Conservation (phyloP, 2,113 vertebrate species). For the Nerophis lumbriciformis region DNA sequence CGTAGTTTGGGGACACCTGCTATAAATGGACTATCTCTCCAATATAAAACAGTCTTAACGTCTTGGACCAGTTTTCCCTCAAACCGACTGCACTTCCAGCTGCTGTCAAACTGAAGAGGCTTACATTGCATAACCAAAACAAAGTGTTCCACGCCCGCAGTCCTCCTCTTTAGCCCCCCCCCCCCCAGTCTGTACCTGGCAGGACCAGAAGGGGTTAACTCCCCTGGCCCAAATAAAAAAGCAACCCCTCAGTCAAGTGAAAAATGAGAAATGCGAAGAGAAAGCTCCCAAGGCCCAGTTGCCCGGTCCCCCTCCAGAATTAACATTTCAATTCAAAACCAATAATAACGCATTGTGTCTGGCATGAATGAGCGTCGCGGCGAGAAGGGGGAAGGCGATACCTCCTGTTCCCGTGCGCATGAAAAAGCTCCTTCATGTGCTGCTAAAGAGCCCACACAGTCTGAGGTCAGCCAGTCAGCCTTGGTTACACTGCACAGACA, state of each 20-base stretch:
- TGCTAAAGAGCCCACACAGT: slow-evolving; percentile 78
- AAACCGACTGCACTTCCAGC: too few species aligned
- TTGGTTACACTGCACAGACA: slow-evolving; percentile 77
- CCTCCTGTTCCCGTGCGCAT: slow-evolving; percentile 84
- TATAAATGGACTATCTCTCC: too few species aligned
- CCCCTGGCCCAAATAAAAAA: slow-evolving; percentile 61
- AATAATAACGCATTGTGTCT: slow-evolving; percentile 95
- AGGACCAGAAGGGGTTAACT: slow-evolving; percentile 57
- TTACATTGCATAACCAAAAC: background rate
- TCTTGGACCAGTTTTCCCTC: too few species aligned
- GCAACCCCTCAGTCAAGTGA: slow-evolving; percentile 70
- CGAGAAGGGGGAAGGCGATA: slow-evolving; percentile 86
- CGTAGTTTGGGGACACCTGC: too few species aligned
- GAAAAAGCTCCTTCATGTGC: slow-evolving; percentile 90
- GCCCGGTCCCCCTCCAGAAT: slow-evolving; percentile 84
- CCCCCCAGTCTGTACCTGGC: slow-evolving; percentile 7
- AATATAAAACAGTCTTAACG: too few species aligned
- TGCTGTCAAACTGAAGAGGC: background rate
- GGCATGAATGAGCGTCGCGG: slow-evolving; percentile 81
- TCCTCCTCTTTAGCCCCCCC: slow-evolving; percentile 1
- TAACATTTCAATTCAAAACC: slow-evolving; percentile 99
- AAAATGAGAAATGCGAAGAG: slow-evolving; percentile 88
- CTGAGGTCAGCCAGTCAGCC: slow-evolving; percentile 80
- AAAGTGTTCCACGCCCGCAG: background rate
- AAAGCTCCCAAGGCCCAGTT: slow-evolving; percentile 77